These are phyloP conservation scores for Campoplex nolae DNA, from an alignment of 2,888 invertebrate species.

Conservation along the genomic window DNA sequence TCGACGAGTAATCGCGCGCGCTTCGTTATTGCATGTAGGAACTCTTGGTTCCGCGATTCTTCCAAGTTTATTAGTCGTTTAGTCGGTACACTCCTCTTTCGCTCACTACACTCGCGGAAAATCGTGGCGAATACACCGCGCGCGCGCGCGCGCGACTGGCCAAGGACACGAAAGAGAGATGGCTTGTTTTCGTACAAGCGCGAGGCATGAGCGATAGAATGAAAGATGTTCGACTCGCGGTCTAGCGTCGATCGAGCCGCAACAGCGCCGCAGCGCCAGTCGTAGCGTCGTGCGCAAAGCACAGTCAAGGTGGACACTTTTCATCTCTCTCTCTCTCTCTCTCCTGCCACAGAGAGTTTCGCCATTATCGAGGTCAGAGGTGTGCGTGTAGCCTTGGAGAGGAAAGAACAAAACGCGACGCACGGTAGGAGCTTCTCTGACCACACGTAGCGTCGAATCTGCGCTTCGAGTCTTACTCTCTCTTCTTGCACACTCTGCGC, in stretches of 20 bases:
- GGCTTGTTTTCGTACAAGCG: not conserved
- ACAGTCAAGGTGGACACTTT: constrained; percentile 59
- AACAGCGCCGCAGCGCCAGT: not conserved
- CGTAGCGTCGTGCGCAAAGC: constrained; percentile 34
- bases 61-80: not conserved
- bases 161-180: constrained; percentile 57
- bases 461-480: constrained; percentile 1
- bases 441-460: constrained; percentile 48
- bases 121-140: constrained; percentile 46
- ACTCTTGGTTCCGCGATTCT: not conserved
- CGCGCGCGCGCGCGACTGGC: no score
- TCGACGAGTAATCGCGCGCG: not conserved
- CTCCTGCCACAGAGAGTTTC: constrained; percentile 24
- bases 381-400: constrained; percentile 62
- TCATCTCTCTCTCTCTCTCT: constrained; percentile 26
- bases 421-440: constrained; percentile 34
- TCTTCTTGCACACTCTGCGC: not conserved
- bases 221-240: constrained; percentile 15
- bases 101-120: constrained; percentile 1
- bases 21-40: not conserved
- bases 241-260: constrained; percentile 33
- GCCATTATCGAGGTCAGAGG: constrained; percentile 65
- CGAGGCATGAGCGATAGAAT: not conserved
- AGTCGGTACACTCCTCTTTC: not conserved
- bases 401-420: constrained; percentile 45